Conservation (phyloP, 2,888 invertebrate genomes). For the Drosophila colorata region DNA sequence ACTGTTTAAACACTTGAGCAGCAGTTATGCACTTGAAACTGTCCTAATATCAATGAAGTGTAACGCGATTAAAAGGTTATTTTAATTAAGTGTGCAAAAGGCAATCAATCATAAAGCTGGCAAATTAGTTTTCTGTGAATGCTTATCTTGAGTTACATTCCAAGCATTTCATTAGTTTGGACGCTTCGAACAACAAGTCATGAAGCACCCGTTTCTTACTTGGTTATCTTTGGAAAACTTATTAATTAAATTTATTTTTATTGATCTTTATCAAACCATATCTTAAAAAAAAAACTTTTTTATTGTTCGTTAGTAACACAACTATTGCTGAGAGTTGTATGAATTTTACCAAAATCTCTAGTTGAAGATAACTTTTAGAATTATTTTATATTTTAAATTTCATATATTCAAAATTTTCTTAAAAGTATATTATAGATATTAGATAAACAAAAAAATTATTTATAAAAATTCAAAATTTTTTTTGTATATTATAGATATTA, state of each 20-base stretch:
- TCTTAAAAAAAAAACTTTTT: not conserved
- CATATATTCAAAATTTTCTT: too few relatives aligned
- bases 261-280: not conserved
- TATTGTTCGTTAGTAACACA: not conserved
- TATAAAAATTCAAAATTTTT: too few relatives aligned
- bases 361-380: too few relatives aligned
- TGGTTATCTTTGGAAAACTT: not conserved
- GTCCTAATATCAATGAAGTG: slow-evolving; percentile 26
- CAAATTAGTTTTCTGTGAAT: slow-evolving; percentile 8
- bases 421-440: too few relatives aligned
- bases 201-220: not conserved
- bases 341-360: not conserved
- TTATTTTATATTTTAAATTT: too few relatives aligned
- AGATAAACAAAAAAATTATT: too few relatives aligned
- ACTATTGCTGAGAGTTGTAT: not conserved
- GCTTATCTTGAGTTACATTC: slow-evolving; percentile 10
- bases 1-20: slow-evolving; percentile 10
- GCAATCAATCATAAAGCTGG: slow-evolving; percentile 21
- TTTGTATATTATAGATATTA: too few relatives aligned
- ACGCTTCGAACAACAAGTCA: not conserved
- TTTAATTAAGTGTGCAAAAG: slow-evolving; percentile 39
- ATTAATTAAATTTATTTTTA: not conserved
- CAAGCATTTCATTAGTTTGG: not conserved
- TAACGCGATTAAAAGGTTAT: slow-evolving; percentile 17
- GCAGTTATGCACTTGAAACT: slow-evolving; percentile 12